Base-by-base conservation (phyloP, 2,888 invertebrate genomes). In the Pseudoips prasinana region DNA sequence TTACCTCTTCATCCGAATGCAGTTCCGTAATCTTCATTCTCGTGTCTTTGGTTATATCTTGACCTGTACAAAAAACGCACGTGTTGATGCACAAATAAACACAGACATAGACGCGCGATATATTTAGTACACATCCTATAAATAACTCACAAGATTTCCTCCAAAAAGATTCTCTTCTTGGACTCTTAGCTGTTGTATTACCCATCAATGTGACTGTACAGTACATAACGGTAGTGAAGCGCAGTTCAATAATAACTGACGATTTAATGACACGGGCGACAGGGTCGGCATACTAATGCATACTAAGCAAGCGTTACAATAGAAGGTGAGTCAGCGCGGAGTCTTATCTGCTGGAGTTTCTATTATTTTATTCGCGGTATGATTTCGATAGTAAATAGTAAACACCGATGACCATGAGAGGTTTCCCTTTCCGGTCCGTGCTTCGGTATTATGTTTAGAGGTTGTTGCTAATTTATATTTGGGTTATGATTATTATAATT, bases 1-100 rank as follows among this genome's bases (percentile, higher is more conserved):
- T 66, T 53, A 90, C 89, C 81, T 89, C 89, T 46, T 89, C 88
- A 52, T 86, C 88, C 1, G 84, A 76, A 29, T 76, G 83, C 28
- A 87, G 48, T 50, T 89, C 89, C 24, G 76, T 86, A 42, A 85
- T 81, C 74, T 83, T 87, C 75, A 89, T 82, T 67, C 88, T 82
- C 33, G 83, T 88, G 40, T 90, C 90, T 68, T 82, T 87, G 64
- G 76, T 87, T 63, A 85, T 80, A 60, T 89, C 89, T 69, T 89
- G 89, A 73, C 89, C 89, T 89, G 73, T 38, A 74, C 71, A 79
- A 72, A 73, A 56, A 48, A 65, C 47, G 51, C 64, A 69, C 63
- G 52, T 58, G 61, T 48, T 40, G 29, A 26, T 33, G 52, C 53
- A 58, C 69, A 74, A 73, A 77, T 72, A 76, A 77, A 76, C 72